Evolutionary conservation across 2,113 vertebrate species (phyloP).

Genomic region (Ammodytes dubius): DNA sequence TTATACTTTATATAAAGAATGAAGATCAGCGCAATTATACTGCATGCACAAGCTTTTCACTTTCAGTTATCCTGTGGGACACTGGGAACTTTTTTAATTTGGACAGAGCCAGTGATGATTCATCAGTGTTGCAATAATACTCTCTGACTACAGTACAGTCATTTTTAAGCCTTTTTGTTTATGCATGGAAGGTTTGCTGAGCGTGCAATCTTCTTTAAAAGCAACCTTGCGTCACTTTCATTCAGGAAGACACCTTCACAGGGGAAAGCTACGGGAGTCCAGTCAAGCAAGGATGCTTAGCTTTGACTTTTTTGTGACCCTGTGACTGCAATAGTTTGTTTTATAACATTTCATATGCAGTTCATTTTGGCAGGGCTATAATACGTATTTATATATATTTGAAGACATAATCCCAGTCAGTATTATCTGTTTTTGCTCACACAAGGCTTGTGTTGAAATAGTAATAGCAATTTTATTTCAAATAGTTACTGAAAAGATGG

Average conservation of each 20-base stretch:
- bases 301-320: conserved; percentile 24
- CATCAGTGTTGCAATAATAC: conserved; percentile 7
- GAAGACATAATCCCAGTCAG: background rate
- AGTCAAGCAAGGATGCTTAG: conserved; percentile 14
- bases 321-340: background rate
- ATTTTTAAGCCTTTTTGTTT: conserved; percentile 16
- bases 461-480: no score
- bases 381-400: background rate
- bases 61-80: conserved; percentile 10
- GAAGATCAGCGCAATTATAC: conserved; percentile 6
- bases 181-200: conserved; percentile 39
- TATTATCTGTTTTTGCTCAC: background rate
- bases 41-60: conserved; percentile 17
- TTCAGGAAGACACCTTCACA: conserved; percentile 23
- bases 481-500: no score
- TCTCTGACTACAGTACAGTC: conserved; percentile 6
- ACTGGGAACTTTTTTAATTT: conserved; percentile 11
- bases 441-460: background rate
- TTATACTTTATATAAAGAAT: conserved; percentile 50
- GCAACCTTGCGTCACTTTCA: conserved; percentile 31
- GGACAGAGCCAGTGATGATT: conserved; percentile 23
- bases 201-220: conserved; percentile 28
- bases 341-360: background rate
- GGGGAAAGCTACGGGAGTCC: background rate
- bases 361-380: background rate